Evolutionary conservation across 2,113 vertebrate species (phyloP).

Genomic region (Centropus unirufus): DNA sequence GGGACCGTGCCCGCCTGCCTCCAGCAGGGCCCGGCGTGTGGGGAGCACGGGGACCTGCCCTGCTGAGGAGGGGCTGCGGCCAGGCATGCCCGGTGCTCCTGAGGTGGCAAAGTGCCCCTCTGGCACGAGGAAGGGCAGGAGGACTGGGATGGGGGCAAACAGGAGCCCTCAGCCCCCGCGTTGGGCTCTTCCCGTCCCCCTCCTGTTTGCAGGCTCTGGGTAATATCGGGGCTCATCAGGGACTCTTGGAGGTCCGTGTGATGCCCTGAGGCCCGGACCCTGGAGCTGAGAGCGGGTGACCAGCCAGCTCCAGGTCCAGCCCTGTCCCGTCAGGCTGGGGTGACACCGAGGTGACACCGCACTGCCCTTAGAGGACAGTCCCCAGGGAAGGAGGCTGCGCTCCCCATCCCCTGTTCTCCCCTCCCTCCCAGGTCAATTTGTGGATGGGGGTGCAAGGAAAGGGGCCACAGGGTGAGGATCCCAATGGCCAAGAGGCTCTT

Average conservation of each 20-base stretch:
- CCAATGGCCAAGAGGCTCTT: not conserved
- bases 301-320: not conserved
- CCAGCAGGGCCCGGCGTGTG: not conserved
- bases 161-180: not conserved
- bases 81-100: not conserved
- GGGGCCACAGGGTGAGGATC: not conserved
- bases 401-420: not conserved
- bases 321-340: rapidly evolving
- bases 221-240: not conserved
- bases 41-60: not conserved
- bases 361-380: not conserved
- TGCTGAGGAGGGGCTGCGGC: not conserved
- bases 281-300: not conserved
- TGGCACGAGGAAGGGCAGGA: not conserved
- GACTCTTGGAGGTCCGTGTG: rapidly evolving
- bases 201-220: not conserved
- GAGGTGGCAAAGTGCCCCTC: not conserved
- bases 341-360: not conserved
- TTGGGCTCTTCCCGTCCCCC: not conserved
- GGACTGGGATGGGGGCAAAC: not conserved
- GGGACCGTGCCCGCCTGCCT: not conserved
- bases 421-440: not conserved
- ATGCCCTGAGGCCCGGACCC: not conserved
- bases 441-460: not conserved
- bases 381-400: not conserved